Percentiles rank a stretch among this genome's conserved stretches.
phyloP scores from a whole-genome alignment of 1,140 invertebrate species.

The Stegodyphus mimosarum region DNA sequence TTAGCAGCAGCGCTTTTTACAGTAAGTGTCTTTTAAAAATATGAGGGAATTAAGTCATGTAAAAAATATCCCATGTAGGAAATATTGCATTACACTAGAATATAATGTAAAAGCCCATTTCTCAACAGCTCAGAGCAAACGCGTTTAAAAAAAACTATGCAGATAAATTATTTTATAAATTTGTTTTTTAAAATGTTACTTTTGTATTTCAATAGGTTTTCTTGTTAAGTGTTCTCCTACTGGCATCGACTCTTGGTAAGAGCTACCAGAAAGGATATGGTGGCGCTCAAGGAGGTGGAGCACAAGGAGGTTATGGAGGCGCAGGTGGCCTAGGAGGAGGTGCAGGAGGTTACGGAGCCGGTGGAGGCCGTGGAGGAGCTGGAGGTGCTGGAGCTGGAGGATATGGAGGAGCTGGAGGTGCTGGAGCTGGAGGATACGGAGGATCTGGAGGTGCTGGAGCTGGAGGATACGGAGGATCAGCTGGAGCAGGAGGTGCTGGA shows the following conservation, averaged over 20 bases:
- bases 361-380: neutral
- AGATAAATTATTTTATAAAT: neutral
- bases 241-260: conserved; percentile 23
- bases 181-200: neutral
- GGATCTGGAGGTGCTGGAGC: conserved; percentile 1
- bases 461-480: conserved; percentile 5
- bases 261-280: conserved; percentile 35
- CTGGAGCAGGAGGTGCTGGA: neutral
- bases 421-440: neutral
- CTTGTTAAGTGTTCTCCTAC: conserved; percentile 22
- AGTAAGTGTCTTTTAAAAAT: neutral
- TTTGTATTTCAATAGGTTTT: conserved; percentile 6
- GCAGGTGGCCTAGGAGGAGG: neutral
- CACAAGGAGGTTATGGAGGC: neutral
- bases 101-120: neutral
- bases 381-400: neutral
- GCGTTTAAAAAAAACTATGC: neutral
- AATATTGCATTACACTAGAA: neutral
- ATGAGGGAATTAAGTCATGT: neutral
- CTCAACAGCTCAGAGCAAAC: neutral
- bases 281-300: conserved; percentile 6
- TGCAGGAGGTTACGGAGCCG: neutral
- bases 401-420: neutral
- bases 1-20: too few relatives aligned
- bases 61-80: neutral